Evolutionary conservation across 2,113 vertebrate species (phyloP), one percentile per base, ranked within the genome.

Genomic region (Chloebia gouldiae): DNA sequence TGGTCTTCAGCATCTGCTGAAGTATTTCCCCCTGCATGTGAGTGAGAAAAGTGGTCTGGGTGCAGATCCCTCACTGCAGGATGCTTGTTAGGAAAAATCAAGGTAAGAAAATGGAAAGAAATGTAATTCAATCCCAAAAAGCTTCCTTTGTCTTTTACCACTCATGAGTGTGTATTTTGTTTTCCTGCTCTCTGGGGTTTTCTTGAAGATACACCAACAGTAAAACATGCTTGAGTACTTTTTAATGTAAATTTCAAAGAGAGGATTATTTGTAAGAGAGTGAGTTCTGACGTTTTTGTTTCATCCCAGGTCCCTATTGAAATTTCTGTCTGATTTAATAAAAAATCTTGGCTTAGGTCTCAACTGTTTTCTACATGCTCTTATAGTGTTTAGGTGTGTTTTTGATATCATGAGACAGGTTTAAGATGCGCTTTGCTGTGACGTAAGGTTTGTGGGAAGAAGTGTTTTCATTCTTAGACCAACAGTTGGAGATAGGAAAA

Each of bases 1-100:
- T 7, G 25, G 28, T 40, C 42, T 79, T 47, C 37, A 76, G 1
- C 35, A 47, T 35, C 78, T 85, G 49, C 33, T 39, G 39, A 39
- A 39, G 0, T 42, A 22, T 35, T 51, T 1, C 7, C 11, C 17
- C 15, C n/a, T 25, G 17, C 31, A 18, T 2, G 5, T 35, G 19
- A 49, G 12, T 2, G 4, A 50, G 40, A 45, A 72, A 72, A 63
- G 23, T 31, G 33, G 20, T 44, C 37, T 53, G 50, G 11, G 17
- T 68, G 56, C 27, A 45, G 27, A 64, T 39, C 40, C 17, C 50
- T 80, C 50, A 9, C 27, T 78, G n/a, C 54, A 60, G n/a, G 51
- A n/a, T 47, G 16, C 1, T 14, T 40, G 3, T 12, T 47, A 9
- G 28, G 42, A 47, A 92, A 88, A 93, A 28, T 5, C 11, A 49